Evolutionary conservation across 2,113 vertebrate species (phyloP).

Genomic region (Nannobrachium achirus): DNA sequence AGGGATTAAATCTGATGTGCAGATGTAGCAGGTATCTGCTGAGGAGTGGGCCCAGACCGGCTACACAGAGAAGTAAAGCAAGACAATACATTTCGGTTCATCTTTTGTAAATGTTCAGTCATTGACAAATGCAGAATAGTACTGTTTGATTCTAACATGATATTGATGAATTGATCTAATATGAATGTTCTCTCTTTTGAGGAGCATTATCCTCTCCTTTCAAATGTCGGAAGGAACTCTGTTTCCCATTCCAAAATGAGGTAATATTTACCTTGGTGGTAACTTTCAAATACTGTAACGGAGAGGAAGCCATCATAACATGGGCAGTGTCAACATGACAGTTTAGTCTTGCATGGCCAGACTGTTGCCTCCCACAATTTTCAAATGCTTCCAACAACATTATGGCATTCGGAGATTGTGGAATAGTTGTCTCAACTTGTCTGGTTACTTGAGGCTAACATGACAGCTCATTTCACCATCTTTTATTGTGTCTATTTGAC

Average conservation of each 20-base stretch:
- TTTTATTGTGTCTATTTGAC: slow-evolving; percentile 20
- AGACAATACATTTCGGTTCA: too few relatives aligned
- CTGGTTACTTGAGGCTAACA: too few relatives aligned
- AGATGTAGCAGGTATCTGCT: too few relatives aligned
- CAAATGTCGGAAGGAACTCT: slow-evolving; percentile 33
- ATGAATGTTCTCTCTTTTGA: slow-evolving; percentile 29
- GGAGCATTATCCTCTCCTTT: slow-evolving; percentile 37
- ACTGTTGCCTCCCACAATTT: too few relatives aligned
- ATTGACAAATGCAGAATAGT: slow-evolving; percentile 20
- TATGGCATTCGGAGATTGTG: too few relatives aligned
- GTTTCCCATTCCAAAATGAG: slow-evolving; percentile 23
- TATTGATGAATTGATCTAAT: too few relatives aligned
- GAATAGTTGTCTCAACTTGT: too few relatives aligned
- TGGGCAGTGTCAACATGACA: slow-evolving; percentile 3
- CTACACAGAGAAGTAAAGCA: too few relatives aligned
- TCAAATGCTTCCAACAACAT: too few relatives aligned
- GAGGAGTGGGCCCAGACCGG: too few relatives aligned
- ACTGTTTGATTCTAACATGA: slow-evolving; percentile 18
- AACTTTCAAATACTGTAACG: slow-evolving; percentile 4
- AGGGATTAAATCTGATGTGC: too few relatives aligned
- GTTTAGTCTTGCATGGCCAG: too few relatives aligned
- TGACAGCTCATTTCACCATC: slow-evolving; percentile 1
- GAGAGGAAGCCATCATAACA: slow-evolving; percentile 8
- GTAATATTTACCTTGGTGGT: slow-evolving; percentile 51
- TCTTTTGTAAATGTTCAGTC: slow-evolving; percentile 42